A percentile compares a stretch with the other conserved stretches of the same genome.
These are phyloP conservation scores for Poeciliopsis infans DNA, from an alignment of 2,797 vertebrate genomes.

Conservation along the genomic window DNA sequence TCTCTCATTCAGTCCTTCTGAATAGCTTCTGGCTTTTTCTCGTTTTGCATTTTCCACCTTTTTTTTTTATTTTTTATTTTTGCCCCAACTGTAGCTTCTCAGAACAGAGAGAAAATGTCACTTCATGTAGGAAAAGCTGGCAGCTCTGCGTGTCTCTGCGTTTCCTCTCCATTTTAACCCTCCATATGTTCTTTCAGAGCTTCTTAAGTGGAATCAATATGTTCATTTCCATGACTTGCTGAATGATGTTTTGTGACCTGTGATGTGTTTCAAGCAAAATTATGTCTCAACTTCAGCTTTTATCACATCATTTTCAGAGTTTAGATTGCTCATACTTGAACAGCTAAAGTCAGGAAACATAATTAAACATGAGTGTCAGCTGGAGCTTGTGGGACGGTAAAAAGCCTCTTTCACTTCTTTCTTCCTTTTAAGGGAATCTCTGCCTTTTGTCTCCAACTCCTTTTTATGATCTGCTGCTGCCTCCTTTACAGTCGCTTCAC, in stretches of 20 bases:
- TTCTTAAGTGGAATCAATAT: slow-evolving; percentile 18
- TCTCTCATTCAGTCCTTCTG: slow-evolving; percentile 60
- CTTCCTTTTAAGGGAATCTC: slow-evolving; percentile 8
- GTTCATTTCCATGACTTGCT: slow-evolving; percentile 40
- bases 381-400: slow-evolving; percentile 26
- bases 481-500: slow-evolving; percentile 3
- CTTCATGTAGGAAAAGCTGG: slow-evolving; percentile 46
- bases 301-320: slow-evolving; percentile 4
- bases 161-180: slow-evolving; percentile 45
- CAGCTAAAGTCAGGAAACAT: slow-evolving; percentile 43
- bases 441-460: slow-evolving; percentile 17
- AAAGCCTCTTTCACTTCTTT: slow-evolving; percentile 28
- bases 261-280: slow-evolving; percentile 13
- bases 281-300: slow-evolving; percentile 12
- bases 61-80: not conserved
- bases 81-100: slow-evolving; percentile 11
- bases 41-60: slow-evolving; percentile 8
- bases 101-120: slow-evolving; percentile 42
- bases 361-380: slow-evolving; percentile 46
- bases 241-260: slow-evolving; percentile 14
- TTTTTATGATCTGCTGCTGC: slow-evolving; percentile 14
- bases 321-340: slow-evolving; percentile 27
- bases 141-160: slow-evolving; percentile 14
- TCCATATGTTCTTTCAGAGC: slow-evolving; percentile 29
- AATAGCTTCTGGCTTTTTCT: slow-evolving; percentile 46